Base-by-base conservation (phyloP, 2,888 invertebrate species). In the Brachyptera putata region DNA sequence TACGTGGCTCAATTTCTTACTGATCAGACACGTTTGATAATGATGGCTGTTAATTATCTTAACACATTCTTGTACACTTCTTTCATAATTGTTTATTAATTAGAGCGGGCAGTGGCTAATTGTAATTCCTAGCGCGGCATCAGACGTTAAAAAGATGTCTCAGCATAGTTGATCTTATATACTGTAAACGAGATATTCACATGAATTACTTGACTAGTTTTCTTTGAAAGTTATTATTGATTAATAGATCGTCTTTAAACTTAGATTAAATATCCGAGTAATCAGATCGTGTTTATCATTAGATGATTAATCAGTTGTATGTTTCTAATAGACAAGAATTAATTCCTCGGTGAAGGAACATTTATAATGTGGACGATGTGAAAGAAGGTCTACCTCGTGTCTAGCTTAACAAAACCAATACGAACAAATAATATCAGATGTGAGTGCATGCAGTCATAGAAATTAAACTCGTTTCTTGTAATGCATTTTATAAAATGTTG, bases 241-340 rank as follows among this genome's bases (percentile, higher is more conserved):
- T 43, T 43, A 43, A 43, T 43, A 11, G n/a, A 21, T 43, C 43
- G 5, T 11, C 43, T 18, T 11, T 18, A 4, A 43, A 21, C 3
- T 43, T 2, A 43, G 43, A 43, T 43, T 43, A 43, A 43, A 43
- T 18, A 43, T 14, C 11, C 18, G 21, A 43, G 14, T 43, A 18
- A 43, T 43, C 43, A 21, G 16, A 37, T 16, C 16, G 16, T 37
- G 13, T 3, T 37, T 43, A 43, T 43, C 18, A 18, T 18, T 43
- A 43, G 16, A 43, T 18, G 43, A 43, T 43, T 43, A 43, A 43
- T 43, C 43, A 43, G 43, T 43, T 43, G 13, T 43, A 43, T 14
- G 14, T 11, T 43, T 4, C 43, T 39, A n/a, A 39, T 30, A 39
- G 39, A 39, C 39, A 39, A 9, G 39, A 9, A 43, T 16, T 43